Evolutionary conservation across 2,113 vertebrate genomes (phyloP).

Genomic region (Crocuta crocuta): DNA sequence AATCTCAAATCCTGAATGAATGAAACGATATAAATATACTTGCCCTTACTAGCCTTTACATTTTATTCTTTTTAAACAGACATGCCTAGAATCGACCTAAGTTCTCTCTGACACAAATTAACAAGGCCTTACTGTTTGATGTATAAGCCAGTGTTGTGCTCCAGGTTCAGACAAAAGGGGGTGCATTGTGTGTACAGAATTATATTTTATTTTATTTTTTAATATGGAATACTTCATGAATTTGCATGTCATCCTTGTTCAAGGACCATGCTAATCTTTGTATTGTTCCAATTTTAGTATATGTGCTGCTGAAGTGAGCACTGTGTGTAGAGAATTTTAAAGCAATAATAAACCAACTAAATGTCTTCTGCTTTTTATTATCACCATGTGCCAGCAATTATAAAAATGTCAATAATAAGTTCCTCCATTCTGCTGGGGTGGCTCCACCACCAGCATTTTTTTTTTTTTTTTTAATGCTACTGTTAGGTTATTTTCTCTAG

Average conservation of each 20-base stretch:
- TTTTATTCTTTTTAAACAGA: neutral
- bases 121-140: neutral
- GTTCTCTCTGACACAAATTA: neutral
- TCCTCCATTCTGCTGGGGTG: neutral
- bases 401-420: neutral
- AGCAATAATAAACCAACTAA: neutral
- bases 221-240: neutral
- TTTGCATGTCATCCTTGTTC: neutral
- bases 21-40: neutral
- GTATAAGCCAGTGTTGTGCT: neutral
- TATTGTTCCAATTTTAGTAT: neutral
- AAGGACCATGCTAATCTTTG: neutral
- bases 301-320: neutral
- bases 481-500: neutral
- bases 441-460: too few species aligned
- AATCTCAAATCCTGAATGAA: neutral
- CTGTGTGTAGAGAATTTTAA: neutral
- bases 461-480: too few species aligned
- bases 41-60: neutral
- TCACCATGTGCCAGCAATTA: neutral
- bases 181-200: neutral
- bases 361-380: neutral
- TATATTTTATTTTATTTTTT: neutral
- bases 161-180: neutral
- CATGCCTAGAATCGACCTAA: neutral